Base-by-base conservation (phyloP, 2,888 invertebrate species). In the Microchrysa polita region DNA sequence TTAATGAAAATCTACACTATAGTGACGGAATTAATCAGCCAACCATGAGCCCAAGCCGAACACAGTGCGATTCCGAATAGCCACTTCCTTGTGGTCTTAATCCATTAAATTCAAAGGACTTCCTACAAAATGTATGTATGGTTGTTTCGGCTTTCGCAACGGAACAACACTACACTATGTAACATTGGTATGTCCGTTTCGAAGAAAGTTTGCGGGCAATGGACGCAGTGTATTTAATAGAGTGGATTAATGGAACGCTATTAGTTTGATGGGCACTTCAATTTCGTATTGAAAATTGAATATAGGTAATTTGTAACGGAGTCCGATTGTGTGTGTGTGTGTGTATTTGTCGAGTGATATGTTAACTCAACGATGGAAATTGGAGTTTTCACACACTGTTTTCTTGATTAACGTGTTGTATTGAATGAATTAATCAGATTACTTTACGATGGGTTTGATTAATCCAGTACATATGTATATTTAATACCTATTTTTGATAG, bases 201-300 rank as follows among this genome's bases (percentile, higher is more conserved):
- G 59, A 14, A 27, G 59, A 27, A n/a, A 22, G 59, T 59, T 59
- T 59, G 59, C 23, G 59, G 27, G 59, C 7, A 59, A 5, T 5
- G 27, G 14, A 59, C 14, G 16, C 59, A 59, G 5, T 59, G 12
- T 34, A 61, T 34, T 61, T 34, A 61, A 40, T 61, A 40, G 27
- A 23, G 40, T 61, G 61, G 61, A 61, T 61, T 61, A 61, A 61
- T 61, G 61, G 61, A 61, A 40, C 18, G 61, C 23, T 61, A 61
- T 61, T 61, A 61, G 16, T 34, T 61, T 34, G 61, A 61, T 61
- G 22, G 61, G 12, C 23, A 61, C 27, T 61, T 61, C 40, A 34
- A 61, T 61, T 61, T 18, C n/a, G 27, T 61, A 27, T 61, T 61
- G 61, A 23, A 34, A 61, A 61, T 61, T 61, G 61, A 61, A 61